Base-by-base conservation (phyloP, 1,140 invertebrate genomes). In the Bombus impatiens region DNA sequence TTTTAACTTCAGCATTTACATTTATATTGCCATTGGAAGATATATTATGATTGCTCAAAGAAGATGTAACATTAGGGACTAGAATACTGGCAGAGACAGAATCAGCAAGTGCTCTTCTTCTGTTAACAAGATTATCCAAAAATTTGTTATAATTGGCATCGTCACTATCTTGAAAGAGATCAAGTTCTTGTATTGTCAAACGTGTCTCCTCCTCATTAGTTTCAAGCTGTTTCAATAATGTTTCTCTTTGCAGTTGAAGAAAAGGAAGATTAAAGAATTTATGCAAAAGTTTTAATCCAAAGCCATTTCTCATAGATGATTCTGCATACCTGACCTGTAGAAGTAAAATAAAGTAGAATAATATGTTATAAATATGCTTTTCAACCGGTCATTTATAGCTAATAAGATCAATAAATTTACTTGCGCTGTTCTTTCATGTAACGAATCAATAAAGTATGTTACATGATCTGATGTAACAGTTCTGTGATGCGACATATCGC, bases 201-300 rank as follows among this genome's bases (percentile, higher is more conserved):
- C 96, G 95, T 32, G 97, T 98, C 94, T 99, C 99, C 65, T 96
- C 96, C 87, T 97, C 96, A 94, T 99, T 99, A 25, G 97, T 97
- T 93, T 98, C 97, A 42, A 99, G 94, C 94, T 99, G 98, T 88
- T 97, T 96, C 67, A 99, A 92, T 37, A 99, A 94, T 22, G 98
- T 98, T 91, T 98, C 98, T 90, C 97, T 96, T 96, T 99, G 99
- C 32, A 99, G 95, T 93, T 98, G 97, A 59, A 99, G 96, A 93
- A 99, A 99, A 82, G 99, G 99, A 87, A 99, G 95, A 95, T 99
- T 99, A 91, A 99, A 98, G 95, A 99, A 99, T 95, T 98, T 99
- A 95, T 99, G 98, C 57, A 99, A 95, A 84, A 99, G 96, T 94
- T 98, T 98, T 72, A 99, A 94, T 47, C 99, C 99, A 96, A 99